phyloP scores from a whole-genome alignment of 2,797 vertebrate genomes.

The Ptychobarbus kaznakovi region DNA sequence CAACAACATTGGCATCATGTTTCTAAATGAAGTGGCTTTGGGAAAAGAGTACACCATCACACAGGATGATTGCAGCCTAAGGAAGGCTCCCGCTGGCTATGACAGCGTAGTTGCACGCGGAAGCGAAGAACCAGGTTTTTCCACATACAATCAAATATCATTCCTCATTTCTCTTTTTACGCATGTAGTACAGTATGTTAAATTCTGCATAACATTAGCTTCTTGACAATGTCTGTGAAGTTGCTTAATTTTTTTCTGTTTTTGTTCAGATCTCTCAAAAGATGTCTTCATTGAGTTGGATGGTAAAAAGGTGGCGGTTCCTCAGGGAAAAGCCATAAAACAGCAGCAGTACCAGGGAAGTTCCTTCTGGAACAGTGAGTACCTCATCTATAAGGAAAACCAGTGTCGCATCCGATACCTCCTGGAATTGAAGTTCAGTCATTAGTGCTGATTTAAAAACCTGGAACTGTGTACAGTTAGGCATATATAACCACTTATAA shows the following conservation, averaged over 20 bases:
- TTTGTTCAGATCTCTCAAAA: conserved; percentile 78
- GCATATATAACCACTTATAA: not conserved
- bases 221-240: not conserved
- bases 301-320: conserved; percentile 81
- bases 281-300: conserved; percentile 80
- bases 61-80: conserved; percentile 65
- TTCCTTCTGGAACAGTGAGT: conserved; percentile 85
- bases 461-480: not conserved
- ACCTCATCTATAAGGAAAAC: conserved; percentile 91
- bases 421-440: conserved; percentile 81
- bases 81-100: conserved; percentile 75
- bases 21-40: conserved; percentile 89
- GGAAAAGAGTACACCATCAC: conserved; percentile 83
- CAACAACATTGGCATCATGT: conserved; percentile 85
- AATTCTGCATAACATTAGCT: not conserved
- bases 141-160: not conserved
- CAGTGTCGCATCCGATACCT: conserved; percentile 89
- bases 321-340: conserved; percentile 78
- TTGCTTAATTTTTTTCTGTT: not conserved
- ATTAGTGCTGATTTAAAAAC: not conserved
- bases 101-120: conserved; percentile 87
- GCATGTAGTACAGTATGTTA: not conserved
- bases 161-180: not conserved
- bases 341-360: conserved; percentile 75
- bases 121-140: conserved; percentile 82